Conservation (phyloP, 2,797 vertebrate species). For the Eospalax fontanierii region DNA sequence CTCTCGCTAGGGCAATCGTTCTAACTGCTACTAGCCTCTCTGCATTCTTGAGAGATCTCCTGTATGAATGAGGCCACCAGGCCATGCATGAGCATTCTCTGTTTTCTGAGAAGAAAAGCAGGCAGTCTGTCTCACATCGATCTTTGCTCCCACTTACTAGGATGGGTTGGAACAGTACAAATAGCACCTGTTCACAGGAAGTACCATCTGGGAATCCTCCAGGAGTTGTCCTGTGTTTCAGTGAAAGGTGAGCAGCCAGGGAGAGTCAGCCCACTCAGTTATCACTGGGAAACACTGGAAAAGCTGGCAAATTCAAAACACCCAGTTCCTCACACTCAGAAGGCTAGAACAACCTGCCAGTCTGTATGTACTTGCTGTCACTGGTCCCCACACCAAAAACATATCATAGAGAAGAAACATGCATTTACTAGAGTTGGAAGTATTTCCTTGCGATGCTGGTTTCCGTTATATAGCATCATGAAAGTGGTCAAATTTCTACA, state of each 20-base stretch:
- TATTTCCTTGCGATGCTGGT: constrained; percentile 93
- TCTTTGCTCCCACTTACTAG: constrained; percentile 94
- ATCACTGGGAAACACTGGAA: not conserved
- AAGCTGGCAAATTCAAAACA: not conserved
- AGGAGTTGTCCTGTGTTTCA: too few species aligned
- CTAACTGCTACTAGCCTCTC: constrained; percentile 88
- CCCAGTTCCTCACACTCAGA: not conserved
- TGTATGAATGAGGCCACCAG: constrained; percentile 93
- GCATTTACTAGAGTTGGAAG: constrained; percentile 93
- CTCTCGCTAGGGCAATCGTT: constrained; percentile 77
- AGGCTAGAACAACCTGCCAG: not conserved
- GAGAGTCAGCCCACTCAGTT: not conserved
- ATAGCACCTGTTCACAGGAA: not conserved
- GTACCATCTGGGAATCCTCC: too few species aligned
- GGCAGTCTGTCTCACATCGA: constrained; percentile 93
- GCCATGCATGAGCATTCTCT: constrained; percentile 92
- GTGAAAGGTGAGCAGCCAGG: not conserved
- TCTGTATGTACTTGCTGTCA: not conserved
- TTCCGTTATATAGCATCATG: constrained; percentile 92
- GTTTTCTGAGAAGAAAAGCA: constrained; percentile 93
- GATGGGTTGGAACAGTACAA: constrained; percentile 89
- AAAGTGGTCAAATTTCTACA: constrained; percentile 94
- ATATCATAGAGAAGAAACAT: constrained; percentile 92
- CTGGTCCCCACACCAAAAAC: not conserved
- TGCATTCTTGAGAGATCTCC: constrained; percentile 88